Base-by-base conservation (phyloP, 2,888 invertebrate species). In the Celastrina argiolus region DNA sequence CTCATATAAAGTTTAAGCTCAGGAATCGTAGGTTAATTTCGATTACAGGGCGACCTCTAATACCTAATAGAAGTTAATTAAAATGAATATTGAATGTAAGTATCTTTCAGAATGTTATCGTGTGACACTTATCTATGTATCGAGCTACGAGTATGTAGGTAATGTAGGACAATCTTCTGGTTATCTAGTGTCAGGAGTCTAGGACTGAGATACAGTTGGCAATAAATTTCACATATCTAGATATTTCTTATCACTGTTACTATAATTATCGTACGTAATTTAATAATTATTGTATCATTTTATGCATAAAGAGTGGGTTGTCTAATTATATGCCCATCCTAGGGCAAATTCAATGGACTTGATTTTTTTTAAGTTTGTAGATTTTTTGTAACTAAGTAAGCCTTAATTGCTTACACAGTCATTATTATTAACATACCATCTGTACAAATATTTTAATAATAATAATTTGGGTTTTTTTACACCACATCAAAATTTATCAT, bases 151-250 rank as follows among this genome's bases (percentile, higher is more conserved):
- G 31, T 31, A 69, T 70, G 64, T 69, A 65, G 71, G 69, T 5
- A 6, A 69, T 70, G 64, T 69, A 65, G 71, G 69, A 67, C 72
- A 71, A 65, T 66, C 68, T 70, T 56, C 18, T 67, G 45, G 65
- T 67, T 72, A 72, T 70, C 71, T 69, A 68, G 67, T 67, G 69
- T 72, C 68, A 69, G 70, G 69, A 70, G 68, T 69, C 71, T 67
- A 66, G 65, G 42, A 67, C 56, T 65, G 63, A 16, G 69, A 69
- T 65, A 67, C 31, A 58, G 10, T 12, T 12, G 5, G 28, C 39
- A 65, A 12, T 36, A 51, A 65, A 36, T 45, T n/a, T 36, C 8
- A 56, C 36, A 64, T 64, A 31, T 18, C 45, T 64, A 34, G 51
- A 22, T 51, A 51, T 22, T 22, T 22, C 22, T 51, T 51, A 51